Evolutionary conservation across 2,888 invertebrate genomes (phyloP).

Genomic region (Lobophora halterata): DNA sequence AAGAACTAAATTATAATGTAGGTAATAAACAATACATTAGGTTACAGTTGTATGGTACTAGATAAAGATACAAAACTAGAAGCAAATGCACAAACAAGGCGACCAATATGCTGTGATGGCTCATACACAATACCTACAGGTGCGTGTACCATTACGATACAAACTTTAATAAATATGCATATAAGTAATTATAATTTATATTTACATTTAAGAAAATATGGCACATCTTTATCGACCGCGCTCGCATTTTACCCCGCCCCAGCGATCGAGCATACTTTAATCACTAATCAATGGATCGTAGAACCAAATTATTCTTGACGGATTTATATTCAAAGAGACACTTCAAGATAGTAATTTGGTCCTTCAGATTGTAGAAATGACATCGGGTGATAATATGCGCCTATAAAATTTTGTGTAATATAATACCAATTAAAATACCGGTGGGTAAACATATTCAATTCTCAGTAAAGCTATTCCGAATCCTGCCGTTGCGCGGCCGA

Average conservation of each 20-base stretch:
- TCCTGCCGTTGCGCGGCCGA: slow-evolving; percentile 61
- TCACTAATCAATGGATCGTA: slow-evolving; percentile 44
- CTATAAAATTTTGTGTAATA: slow-evolving; percentile 61
- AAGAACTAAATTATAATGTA: slow-evolving; percentile 40
- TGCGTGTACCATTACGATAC: slow-evolving; percentile 50
- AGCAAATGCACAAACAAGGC: slow-evolving; percentile 76
- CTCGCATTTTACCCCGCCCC: slow-evolving; percentile 45
- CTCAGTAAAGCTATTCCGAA: slow-evolving; percentile 55
- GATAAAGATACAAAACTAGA: slow-evolving; percentile 60
- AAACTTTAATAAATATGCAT: slow-evolving; percentile 75
- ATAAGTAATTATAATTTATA: slow-evolving; percentile 75
- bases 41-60: slow-evolving; percentile 44
- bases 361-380: slow-evolving; percentile 18
- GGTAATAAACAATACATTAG: slow-evolving; percentile 40
- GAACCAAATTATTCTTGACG: slow-evolving; percentile 17
- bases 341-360: slow-evolving; percentile 16
- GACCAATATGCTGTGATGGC: slow-evolving; percentile 67
- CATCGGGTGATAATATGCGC: slow-evolving; percentile 55
- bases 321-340: slow-evolving; percentile 11
- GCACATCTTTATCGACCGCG: slow-evolving; percentile 78
- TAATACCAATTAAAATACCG: slow-evolving; percentile 80
- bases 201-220: slow-evolving; percentile 80
- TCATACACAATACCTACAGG: slow-evolving; percentile 51
- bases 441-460: slow-evolving; percentile 76
- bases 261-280: slow-evolving; percentile 56